These are phyloP conservation scores for Bombycilla garrulus DNA, from an alignment of 2,113 vertebrate genomes.

Conservation along the genomic window DNA sequence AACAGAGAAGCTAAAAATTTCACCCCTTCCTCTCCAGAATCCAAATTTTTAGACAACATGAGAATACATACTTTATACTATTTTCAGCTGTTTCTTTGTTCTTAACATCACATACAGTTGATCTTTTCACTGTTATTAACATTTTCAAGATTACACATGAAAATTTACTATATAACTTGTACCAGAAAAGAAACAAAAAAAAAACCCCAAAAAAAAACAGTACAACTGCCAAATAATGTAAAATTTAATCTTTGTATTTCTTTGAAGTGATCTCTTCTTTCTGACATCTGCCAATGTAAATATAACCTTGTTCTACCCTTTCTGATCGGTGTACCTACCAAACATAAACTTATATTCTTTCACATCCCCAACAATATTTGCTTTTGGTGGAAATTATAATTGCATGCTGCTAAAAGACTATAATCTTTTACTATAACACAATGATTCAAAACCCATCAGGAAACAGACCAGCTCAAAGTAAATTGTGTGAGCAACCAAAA, in stretches of 20 bases:
- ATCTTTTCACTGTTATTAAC: constrained; percentile 31
- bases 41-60: background rate
- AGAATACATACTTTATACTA: background rate
- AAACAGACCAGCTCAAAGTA: background rate
- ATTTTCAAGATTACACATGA: constrained; percentile 34
- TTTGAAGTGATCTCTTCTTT: constrained; percentile 84
- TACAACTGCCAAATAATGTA: constrained; percentile 33
- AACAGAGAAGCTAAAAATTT: background rate
- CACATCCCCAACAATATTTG: constrained; percentile 38
- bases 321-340: background rate
- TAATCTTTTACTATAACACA: background rate
- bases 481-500: background rate
- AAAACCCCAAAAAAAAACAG: background rate
- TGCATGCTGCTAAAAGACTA: background rate
- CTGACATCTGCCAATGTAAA: constrained; percentile 83
- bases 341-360: constrained; percentile 14
- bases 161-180: constrained; percentile 22
- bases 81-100: constrained; percentile 5
- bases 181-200: background rate
- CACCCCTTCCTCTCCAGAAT: background rate
- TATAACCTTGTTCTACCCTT: constrained; percentile 53
- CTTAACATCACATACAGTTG: background rate
- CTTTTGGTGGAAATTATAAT: constrained; percentile 16
- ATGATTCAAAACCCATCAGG: constrained; percentile 6
- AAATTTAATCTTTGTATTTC: constrained; percentile 23